These are phyloP conservation scores for Chrysolophus pictus DNA, from an alignment of 2,797 vertebrate species.

Conservation along the genomic window DNA sequence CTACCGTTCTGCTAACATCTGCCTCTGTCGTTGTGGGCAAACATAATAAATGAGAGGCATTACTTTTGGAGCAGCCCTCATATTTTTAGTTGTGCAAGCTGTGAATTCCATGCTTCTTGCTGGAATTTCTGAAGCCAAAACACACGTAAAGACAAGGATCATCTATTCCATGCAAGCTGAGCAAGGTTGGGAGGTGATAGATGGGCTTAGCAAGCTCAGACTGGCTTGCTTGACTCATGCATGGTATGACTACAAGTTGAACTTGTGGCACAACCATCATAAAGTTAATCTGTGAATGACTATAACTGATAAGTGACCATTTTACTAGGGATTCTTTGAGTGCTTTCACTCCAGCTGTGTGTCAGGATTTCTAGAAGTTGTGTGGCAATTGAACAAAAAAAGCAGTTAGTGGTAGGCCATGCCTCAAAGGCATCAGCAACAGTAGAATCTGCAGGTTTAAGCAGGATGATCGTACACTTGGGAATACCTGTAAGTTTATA, in stretches of 20 bases:
- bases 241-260: rapidly evolving
- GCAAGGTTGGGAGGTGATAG: background rate
- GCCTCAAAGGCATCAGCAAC: background rate
- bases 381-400: background rate
- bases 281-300: background rate
- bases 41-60: no score
- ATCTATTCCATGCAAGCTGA: background rate
- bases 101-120: background rate
- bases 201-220: background rate
- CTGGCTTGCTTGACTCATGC: background rate
- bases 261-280: background rate
- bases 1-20: no score
- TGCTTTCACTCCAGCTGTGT: background rate
- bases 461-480: background rate
- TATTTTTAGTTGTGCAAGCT: background rate
- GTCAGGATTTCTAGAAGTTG: background rate
- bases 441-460: background rate
- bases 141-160: background rate
- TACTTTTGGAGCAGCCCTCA: no score
- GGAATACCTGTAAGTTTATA: background rate
- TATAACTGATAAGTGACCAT: rapidly evolving
- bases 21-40: no score
- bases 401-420: background rate
- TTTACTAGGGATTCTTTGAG: background rate
- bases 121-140: background rate